Conservation (phyloP, 2,888 invertebrate species). For the Diaphora mendica region DNA sequence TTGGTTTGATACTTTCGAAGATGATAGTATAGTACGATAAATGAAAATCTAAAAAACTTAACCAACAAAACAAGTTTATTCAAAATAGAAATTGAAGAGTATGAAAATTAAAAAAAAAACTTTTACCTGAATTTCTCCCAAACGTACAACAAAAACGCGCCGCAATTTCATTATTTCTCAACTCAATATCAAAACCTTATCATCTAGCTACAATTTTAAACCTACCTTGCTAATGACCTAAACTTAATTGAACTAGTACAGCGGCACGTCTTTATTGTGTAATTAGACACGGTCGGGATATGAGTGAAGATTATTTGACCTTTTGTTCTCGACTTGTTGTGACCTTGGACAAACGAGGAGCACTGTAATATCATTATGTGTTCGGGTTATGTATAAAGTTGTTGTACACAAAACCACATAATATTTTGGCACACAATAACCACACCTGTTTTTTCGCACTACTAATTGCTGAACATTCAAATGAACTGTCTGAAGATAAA, state of each 20-base stretch:
- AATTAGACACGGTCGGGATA: neutral
- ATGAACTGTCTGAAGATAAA: neutral
- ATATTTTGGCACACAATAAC: neutral
- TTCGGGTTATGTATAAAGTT: neutral
- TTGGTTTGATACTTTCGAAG: too few relatives aligned
- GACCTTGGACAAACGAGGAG: neutral
- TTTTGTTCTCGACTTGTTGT: constrained; percentile 4
- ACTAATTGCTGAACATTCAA: neutral
- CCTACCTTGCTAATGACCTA: neutral
- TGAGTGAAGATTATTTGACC: neutral
- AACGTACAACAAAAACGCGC: neutral
- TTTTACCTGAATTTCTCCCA: neutral
- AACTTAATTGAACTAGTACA: constrained; percentile 7
- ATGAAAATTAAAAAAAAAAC: neutral
- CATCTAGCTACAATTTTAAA: neutral
- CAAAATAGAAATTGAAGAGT: neutral
- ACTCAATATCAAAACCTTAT: neutral
- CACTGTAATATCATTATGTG: neutral
- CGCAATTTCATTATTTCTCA: neutral
- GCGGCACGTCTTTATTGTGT: neutral
- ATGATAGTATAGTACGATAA: too few relatives aligned
- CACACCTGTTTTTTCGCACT: neutral
- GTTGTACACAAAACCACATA: neutral
- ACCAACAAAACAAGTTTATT: neutral
- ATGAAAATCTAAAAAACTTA: neutral